Conservation (phyloP, 2,888 invertebrate genomes). For the Dryobotodes eremita region DNA sequence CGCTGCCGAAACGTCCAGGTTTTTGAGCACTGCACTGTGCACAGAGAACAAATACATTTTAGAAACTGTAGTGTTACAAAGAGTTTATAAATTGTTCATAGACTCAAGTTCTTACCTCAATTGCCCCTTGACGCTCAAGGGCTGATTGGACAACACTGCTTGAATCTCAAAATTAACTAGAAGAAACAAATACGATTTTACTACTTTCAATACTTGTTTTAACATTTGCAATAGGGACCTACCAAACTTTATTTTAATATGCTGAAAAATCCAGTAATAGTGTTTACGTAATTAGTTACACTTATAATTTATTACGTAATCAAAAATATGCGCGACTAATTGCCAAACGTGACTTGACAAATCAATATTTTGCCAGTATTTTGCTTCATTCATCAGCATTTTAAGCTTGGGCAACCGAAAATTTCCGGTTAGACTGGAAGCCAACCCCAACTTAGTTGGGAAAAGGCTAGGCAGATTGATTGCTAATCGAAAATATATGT, state of each 20-base stretch:
- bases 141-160: constrained; percentile 14
- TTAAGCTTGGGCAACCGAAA: background rate
- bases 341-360: background rate
- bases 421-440: background rate
- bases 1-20: constrained; percentile 2
- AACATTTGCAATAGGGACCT: background rate
- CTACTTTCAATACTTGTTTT: background rate
- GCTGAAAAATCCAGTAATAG: background rate
- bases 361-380: background rate
- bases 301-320: background rate
- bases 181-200: background rate
- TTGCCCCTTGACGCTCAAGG: constrained; percentile 32
- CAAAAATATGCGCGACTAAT: background rate
- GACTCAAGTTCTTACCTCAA: background rate
- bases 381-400: background rate
- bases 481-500: background rate
- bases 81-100: background rate
- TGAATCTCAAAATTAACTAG: constrained; percentile 32
- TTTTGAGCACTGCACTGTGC: constrained; percentile 12
- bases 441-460: background rate
- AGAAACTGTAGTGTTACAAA: background rate
- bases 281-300: background rate
- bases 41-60: constrained; percentile 12
- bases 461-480: background rate
- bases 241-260: background rate